Base-by-base conservation (phyloP, 2,113 vertebrate species). In the Strix aluco region DNA sequence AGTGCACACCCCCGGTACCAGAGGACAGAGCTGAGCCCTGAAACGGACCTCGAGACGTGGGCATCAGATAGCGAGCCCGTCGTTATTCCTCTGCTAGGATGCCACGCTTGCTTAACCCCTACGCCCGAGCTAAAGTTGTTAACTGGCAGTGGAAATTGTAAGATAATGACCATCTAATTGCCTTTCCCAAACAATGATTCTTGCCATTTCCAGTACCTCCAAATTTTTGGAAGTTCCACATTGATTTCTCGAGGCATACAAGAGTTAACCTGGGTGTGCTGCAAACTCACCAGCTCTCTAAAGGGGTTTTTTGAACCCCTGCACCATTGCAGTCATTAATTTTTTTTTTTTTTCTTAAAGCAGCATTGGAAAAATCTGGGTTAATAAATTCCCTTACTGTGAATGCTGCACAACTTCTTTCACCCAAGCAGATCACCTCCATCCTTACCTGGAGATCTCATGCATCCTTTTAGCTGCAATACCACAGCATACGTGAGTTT, bases 11-110 rank as follows among this genome's bases (percentile, higher is more conserved):
- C 73, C 2, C 1, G 2, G 57, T 46, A 57, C 22, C 32, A 30
- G 34, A 30, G 71, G 36, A 54, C 47, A 34, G 26, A 58, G 52
- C 0, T 0, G 4, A 77, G 66, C 15, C 40, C 65, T 23, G 34
- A 13, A 40, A 58, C 0, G 11, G 66, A 30, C 34, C 42, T 13
- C 0, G 0, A 26, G 25, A 18, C 0, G 8, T 0, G 21, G 47
- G 46, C 27, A 40, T 13, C 52, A 11, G 73, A 1, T 25, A 15
- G 30, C 1, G 5, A 44, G 27, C 12, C 2, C 6, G 26, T 38
- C 21, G 29, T 17, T 36, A 19, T 3, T 36, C 38, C 36, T 71
- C 36, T 21, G 36, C 4, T 5, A 27, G 20, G 44, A 18, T 79
- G 54, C 59, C 34, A 10, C 11, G 0, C 32, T 54, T 42, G 15